Evolutionary conservation across 2,888 invertebrate species (phyloP).

Genomic region (Bursaphelenchus okinawaensis): DNA sequence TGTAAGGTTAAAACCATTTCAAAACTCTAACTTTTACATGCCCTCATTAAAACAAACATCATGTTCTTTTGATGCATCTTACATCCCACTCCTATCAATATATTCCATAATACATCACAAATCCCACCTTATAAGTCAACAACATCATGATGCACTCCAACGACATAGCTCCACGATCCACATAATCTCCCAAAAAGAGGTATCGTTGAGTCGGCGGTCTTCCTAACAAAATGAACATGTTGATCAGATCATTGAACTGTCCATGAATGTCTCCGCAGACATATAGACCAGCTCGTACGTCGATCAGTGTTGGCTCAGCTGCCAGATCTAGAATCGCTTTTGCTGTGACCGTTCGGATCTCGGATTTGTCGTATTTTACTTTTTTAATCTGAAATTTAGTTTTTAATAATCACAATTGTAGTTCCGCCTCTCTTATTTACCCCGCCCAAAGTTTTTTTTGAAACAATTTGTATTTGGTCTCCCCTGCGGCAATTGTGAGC

Average conservation of each 20-base stretch:
- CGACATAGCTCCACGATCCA: conserved; percentile 41
- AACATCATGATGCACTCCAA: conserved; percentile 38
- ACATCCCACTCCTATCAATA: no score
- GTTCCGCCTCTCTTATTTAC: no score
- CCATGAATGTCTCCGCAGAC: conserved; percentile 40
- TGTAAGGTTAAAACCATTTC: not conserved
- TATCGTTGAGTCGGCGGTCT: conserved; percentile 34
- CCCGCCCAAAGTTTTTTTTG: no score
- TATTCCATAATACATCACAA: no score
- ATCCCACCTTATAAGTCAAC: conserved; percentile 35
- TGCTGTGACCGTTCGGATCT: conserved; percentile 27
- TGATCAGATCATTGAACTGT: conserved; percentile 36
- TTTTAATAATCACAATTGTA: no score
- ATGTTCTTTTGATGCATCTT: no score
- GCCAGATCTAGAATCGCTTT: conserved; percentile 29
- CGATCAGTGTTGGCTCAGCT: conserved; percentile 32
- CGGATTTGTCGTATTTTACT: conserved; percentile 29
- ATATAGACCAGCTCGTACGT: conserved; percentile 33
- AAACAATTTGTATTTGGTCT: no score
- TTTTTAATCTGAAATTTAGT: conserved; percentile 27
- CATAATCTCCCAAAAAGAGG: conserved; percentile 43
- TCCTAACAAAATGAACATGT: conserved; percentile 40
- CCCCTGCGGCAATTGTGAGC: no score
- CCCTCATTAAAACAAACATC: no score
- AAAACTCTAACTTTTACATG: no score